phyloP scores from a whole-genome alignment of 2,113 vertebrate genomes.

The Prunella fulvescens region DNA sequence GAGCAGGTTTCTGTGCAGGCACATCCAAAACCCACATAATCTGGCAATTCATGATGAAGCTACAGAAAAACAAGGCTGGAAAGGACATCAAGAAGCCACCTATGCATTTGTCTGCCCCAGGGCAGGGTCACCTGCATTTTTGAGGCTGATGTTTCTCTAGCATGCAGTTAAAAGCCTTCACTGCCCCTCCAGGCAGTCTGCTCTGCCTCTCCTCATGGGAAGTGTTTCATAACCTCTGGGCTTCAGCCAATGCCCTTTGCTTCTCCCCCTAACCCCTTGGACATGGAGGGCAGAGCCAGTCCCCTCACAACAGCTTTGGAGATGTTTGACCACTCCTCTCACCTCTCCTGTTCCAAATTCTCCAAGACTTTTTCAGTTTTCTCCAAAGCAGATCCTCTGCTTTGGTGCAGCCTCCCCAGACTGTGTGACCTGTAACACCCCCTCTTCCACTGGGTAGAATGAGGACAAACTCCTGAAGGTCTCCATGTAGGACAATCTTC shows the following conservation, averaged over 20 bases:
- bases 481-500: accelerated
- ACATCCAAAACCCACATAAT: background rate
- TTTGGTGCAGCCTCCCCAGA: background rate
- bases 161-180: background rate
- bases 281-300: background rate
- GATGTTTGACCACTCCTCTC: background rate
- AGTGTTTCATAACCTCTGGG: background rate
- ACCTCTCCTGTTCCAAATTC: no score
- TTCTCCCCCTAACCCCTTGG: background rate
- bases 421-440: background rate
- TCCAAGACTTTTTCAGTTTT: background rate
- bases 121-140: background rate
- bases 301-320: background rate
- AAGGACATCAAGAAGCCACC: background rate
- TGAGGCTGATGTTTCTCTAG: background rate
- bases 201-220: background rate
- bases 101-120: background rate
- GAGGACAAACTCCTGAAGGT: background rate
- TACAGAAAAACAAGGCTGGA: background rate
- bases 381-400: background rate
- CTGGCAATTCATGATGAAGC: background rate
- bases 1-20: background rate
- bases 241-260: background rate
- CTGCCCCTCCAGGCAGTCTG: background rate
- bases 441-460: background rate